Percentiles rank a stretch among this genome's conserved stretches.
Evolutionary conservation across 2,797 vertebrate species (phyloP).

Genomic region (Periparus ater): DNA sequence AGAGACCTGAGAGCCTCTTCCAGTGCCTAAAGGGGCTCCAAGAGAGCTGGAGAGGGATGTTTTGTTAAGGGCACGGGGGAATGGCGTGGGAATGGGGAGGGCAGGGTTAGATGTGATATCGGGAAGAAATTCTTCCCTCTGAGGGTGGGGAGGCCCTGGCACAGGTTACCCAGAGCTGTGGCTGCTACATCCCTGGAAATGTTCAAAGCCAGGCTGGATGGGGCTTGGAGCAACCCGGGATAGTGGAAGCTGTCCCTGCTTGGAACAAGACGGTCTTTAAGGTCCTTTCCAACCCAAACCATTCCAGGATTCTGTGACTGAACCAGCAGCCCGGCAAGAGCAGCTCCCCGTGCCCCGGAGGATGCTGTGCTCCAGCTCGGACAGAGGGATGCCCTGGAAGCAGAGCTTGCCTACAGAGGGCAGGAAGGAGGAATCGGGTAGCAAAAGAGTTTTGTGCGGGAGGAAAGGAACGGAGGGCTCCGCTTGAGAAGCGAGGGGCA

Average conservation of each 20-base stretch:
- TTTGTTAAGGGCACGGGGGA: neutral
- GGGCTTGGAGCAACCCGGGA: neutral
- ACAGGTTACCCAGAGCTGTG: accelerated
- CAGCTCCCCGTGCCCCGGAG: neutral
- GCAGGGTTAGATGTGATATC: no score
- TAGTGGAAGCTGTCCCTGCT: neutral
- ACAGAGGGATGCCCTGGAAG: neutral
- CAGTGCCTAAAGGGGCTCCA: neutral
- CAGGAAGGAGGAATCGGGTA: neutral
- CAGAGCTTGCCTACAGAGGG: neutral
- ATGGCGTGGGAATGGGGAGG: neutral
- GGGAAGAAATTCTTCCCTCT: neutral
- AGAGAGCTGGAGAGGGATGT: neutral
- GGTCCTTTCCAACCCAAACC: neutral
- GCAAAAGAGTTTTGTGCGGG: neutral
- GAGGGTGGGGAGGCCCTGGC: neutral
- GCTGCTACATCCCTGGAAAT: neutral
- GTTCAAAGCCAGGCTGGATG: accelerated
- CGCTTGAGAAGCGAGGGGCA: neutral
- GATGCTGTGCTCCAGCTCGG: neutral
- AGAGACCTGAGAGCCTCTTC: neutral
- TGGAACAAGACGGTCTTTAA: neutral
- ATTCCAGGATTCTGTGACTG: neutral
- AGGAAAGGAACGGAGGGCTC: neutral
- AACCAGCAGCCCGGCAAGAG: neutral